Base-by-base conservation (phyloP, 2,888 invertebrate species). In the Drosophila diplacantha region DNA sequence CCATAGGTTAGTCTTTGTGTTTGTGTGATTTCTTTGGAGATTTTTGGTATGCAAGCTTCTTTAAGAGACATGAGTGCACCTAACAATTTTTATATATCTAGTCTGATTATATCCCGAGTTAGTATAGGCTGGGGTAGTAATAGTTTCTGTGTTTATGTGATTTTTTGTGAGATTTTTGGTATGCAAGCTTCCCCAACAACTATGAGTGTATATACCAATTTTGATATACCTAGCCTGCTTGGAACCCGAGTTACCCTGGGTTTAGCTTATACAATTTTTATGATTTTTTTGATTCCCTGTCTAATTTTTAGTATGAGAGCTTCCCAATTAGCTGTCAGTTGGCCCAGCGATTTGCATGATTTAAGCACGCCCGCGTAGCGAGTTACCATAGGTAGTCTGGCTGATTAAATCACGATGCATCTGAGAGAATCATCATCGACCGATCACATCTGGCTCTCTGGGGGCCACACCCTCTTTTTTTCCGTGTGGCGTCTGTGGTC, bases 381-480 rank as follows among this genome's bases (percentile, higher is more conserved):
- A 26, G 38, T 18, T 52, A 41, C 29, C 6, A 49, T 20, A 49
- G 49, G 11, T 26, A 3, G 18, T 18, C 39, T n/a, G 41, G 16
- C 41, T 52, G 52, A 52, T 41, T 52, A 31, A 52, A 52, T 52
- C 52, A 52, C 52, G 41, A 41, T 41, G 41, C 41, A 24, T n/a
- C 9, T 26, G 24, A 41, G 46, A 22, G 47, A 20, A 32, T 22
- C 47, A 22, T 22, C 47, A 22, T 41, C 3, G 16, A 2, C 12
- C 26, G 39, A 41, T 41, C 24, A 41, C 41, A 37, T 14, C 29
- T 31, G 18, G 18, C 44, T 31, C 44, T 44, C 55, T 20, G 29
- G n/a, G 35, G 43, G 51, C 64, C 76, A 71, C 76, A 69, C 71
- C 69, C 53, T 58, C 64, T 57, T 62, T 54, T 52, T 5, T 22